Percentiles rank a stretch among this genome's conserved stretches.
phyloP scores from a whole-genome alignment of 2,888 invertebrate species.

The Macaria notata region DNA sequence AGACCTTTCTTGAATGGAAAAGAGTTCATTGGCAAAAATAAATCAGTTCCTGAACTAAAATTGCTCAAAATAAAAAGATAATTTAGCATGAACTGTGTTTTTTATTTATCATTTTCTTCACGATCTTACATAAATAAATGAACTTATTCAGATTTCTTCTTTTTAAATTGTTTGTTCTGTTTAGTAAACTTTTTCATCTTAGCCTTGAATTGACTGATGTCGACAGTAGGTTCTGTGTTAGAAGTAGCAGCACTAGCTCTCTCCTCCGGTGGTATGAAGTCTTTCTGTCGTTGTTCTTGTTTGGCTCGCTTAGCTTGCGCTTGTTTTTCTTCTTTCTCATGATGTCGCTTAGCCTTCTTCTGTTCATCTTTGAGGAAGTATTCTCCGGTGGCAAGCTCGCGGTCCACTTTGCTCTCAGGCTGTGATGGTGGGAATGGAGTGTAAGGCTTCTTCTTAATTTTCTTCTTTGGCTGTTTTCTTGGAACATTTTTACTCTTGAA shows the following conservation, averaged over 20 bases:
- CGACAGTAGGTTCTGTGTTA: slow-evolving; percentile 66
- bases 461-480: slow-evolving; percentile 93
- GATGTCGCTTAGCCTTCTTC: slow-evolving; percentile 85
- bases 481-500: slow-evolving; percentile 95
- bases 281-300: slow-evolving; percentile 89
- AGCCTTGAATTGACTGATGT: slow-evolving; percentile 87
- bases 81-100: slow-evolving; percentile 21
- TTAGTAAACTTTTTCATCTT: slow-evolving; percentile 88
- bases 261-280: slow-evolving; percentile 92
- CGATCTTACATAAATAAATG: background rate
- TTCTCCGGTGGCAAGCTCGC: slow-evolving; percentile 96
- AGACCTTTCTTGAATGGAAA: slow-evolving; percentile 84
- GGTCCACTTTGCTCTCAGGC: slow-evolving; percentile 95
- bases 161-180: slow-evolving; percentile 54
- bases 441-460: slow-evolving; percentile 95
- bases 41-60: slow-evolving; percentile 82
- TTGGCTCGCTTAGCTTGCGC: slow-evolving; percentile 87
- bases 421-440: slow-evolving; percentile 99
- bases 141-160: slow-evolving; percentile 28
- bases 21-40: slow-evolving; percentile 80
- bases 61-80: slow-evolving; percentile 81
- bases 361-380: slow-evolving; percentile 96
- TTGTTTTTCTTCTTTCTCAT: slow-evolving; percentile 91
- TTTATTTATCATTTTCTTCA: slow-evolving; percentile 9
- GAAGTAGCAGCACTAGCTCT: slow-evolving; percentile 40